Evolutionary conservation across 2,888 invertebrate genomes (phyloP), one percentile per base, ranked within the genome.

Genomic region (Andrena hattorfiana): DNA sequence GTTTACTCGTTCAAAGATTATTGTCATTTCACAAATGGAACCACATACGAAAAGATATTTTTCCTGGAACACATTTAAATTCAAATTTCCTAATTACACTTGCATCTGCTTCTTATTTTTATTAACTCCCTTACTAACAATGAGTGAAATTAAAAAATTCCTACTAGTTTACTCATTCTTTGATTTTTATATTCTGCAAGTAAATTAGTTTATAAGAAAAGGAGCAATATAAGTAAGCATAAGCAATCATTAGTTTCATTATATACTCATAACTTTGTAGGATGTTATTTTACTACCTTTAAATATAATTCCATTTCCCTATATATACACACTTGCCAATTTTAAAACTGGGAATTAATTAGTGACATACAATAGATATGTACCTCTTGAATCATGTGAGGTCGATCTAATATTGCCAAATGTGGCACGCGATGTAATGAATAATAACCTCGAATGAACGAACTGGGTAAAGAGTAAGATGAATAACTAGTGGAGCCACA

Each of bases 401-500:
- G 7, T 54, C 8, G 10, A 54, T 23, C 23, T 23, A 8, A 54
- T 54, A 10, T 54, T 54, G 23, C 0, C 20, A 7, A 51, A 51
- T 20, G 10, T 54, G 0, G 54, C 54, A 54, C 13, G 23, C 54
- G 23, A 54, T 54, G 2, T 23, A 26, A 54, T 54, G 10, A 54
- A 26, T 20, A 3, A 23, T 26, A 54, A 20, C 10, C 20, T 54
- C 10, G 23, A 54, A 54, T 13, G 3, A 23, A 26, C 1, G 3
- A 54, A 26, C 23, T 54, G 26, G 23, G 1, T 54, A 8, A 23
- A 54, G 54, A 8, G 20, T 23, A 10, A 54, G 23, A 54, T 23
- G 54, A 16, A 63, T 66, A 77, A 72, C 75, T 77, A 76, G 56
- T 60, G 62, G 51, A 32, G 48, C 75, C 67, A 83, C 73, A 75